These are phyloP conservation scores for Mythimna pallens DNA, from an alignment of 2,888 invertebrate genomes.

Conservation along the genomic window DNA sequence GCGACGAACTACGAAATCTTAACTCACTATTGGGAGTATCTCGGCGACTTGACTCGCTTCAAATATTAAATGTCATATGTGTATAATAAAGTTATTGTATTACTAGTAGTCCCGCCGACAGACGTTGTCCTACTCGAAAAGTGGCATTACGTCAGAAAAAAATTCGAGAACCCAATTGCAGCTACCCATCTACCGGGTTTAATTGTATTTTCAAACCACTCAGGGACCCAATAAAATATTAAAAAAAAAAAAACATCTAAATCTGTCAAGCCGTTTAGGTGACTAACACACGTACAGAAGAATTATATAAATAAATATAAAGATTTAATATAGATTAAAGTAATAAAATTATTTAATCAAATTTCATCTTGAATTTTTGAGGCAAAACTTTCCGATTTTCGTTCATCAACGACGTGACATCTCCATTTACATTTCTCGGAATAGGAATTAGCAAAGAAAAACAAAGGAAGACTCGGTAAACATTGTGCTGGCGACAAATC, in stretches of 20 bases:
- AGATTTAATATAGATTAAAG: not conserved
- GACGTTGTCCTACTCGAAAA: too few species aligned
- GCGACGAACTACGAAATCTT: slow-evolving; percentile 43
- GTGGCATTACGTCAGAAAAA: too few species aligned
- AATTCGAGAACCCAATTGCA: too few species aligned
- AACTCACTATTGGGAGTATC: slow-evolving; percentile 32
- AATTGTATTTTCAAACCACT: too few species aligned
- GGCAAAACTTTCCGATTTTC: not conserved
- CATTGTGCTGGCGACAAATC: slow-evolving; percentile 41
- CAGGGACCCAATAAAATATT: too few species aligned
- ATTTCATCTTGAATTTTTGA: not conserved
- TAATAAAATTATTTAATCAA: not conserved
- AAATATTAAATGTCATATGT: not conserved
- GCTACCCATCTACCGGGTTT: too few species aligned
- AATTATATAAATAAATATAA: too few species aligned
- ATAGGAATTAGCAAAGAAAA: slow-evolving; percentile 2
- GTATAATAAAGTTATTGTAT: too few species aligned
- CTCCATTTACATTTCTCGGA: not conserved
- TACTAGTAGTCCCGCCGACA: too few species aligned
- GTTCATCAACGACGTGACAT: not conserved
- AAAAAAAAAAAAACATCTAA: too few species aligned
- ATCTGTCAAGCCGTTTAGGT: too few species aligned
- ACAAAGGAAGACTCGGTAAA: not conserved
- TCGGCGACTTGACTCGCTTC: slow-evolving; percentile 21
- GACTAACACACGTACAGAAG: too few species aligned